Percentiles rank a stretch among this genome's conserved stretches.
Evolutionary conservation across 2,888 invertebrate species (phyloP).

Genomic region (Spisula subtruncata): DNA sequence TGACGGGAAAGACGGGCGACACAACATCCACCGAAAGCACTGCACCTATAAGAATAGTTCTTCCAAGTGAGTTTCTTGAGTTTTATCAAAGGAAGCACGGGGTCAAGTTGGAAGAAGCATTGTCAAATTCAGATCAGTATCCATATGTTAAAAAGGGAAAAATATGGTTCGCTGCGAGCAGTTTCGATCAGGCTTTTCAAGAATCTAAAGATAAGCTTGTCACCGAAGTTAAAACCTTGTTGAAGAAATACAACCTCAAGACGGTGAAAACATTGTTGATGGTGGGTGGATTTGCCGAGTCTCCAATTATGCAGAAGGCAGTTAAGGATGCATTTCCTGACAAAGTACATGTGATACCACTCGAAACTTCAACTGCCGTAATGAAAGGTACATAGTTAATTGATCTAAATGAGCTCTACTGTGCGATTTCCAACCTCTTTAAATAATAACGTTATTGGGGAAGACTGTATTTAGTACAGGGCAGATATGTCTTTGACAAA

Average conservation of each 20-base stretch:
- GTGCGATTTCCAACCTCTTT: no score
- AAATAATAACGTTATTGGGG: no score
- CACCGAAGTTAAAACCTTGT: conserved; percentile 31
- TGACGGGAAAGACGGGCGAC: neutral
- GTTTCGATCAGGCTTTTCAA: conserved; percentile 39
- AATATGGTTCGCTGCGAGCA: conserved; percentile 33
- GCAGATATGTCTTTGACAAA: no score
- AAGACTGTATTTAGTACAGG: no score
- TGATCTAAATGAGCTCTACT: no score
- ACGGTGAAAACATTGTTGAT: conserved; percentile 49
- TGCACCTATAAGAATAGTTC: neutral
- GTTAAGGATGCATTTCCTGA: conserved; percentile 45
- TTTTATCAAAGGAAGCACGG: neutral
- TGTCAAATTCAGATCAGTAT: neutral
- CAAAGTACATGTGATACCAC: conserved; percentile 49
- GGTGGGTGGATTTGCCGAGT: conserved; percentile 65
- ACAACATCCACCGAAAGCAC: neutral
- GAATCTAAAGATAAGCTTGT: conserved; percentile 34
- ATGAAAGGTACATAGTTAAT: conserved; percentile 60
- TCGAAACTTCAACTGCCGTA: conserved; percentile 51
- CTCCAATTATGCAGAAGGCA: conserved; percentile 49
- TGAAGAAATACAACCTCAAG: neutral
- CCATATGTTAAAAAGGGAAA: conserved; percentile 25
- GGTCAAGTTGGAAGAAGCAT: no score
- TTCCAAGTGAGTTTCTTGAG: neutral